Evolutionary conservation across 2,888 invertebrate genomes (phyloP), one percentile per base, ranked within the genome.

Genomic region (Tetropium fuscum): DNA sequence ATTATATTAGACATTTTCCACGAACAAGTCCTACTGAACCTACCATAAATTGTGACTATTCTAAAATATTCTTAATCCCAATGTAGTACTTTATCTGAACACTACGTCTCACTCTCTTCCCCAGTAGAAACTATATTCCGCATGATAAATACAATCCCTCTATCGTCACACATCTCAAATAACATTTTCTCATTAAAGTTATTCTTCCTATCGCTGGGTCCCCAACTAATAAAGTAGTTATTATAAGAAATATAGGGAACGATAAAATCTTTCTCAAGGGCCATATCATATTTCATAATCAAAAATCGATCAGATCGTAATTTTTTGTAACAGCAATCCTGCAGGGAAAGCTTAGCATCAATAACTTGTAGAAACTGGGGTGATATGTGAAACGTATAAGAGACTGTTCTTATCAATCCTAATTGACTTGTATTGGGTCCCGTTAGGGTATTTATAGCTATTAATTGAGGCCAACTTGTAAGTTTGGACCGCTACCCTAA

Each of bases 261-360:
- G 58, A 63, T 59, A 59, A 61, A 61, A 61, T 59, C 61, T 55
- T 51, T 53, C 63, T 55, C 60, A 47, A 56, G 58, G 20, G 59
- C 16, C 48, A 32, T 62, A 64, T 64, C 64, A 63, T 64, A 64
- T 68, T 66, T 64, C 62, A 57, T 66, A 68, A 68, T 68, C 65
- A 68, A 66, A 66, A 64, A 64, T 68, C 68, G 68, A 66, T 68
- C 62, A 68, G 57, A 63, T 63, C 32, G 66, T 64, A 64, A 68
- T 63, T 68, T 68, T 66, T 64, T 62, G 53, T 25, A 44, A 44
- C 34, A 36, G 58, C 27, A 18, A 45, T 20, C 22, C 59, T 49
- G 32, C 8, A 20, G 66, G 60, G 68, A 48, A 19, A 54, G 51
- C 62, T 58, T 64, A 66, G 66, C 58, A 53, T 58, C 60, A 44